Percentiles rank a stretch among this genome's conserved stretches.
These are phyloP conservation scores for Trachops cirrhosus DNA, from an alignment of 2,797 vertebrate species.

Conservation along the genomic window DNA sequence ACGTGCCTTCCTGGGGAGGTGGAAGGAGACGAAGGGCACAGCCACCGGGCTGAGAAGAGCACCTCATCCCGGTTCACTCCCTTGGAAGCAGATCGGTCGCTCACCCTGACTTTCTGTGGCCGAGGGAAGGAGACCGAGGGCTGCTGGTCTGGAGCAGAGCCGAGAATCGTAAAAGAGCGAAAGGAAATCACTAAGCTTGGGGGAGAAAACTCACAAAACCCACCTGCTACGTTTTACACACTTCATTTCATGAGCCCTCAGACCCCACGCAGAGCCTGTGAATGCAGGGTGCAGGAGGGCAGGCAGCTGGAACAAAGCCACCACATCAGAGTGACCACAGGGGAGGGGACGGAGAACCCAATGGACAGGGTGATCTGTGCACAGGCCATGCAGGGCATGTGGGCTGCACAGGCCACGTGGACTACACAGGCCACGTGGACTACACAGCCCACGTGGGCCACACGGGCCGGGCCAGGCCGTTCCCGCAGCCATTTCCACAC, in stretches of 20 bases:
- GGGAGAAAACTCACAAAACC: neutral
- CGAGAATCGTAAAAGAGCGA: neutral
- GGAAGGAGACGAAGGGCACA: neutral
- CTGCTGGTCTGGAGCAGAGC: neutral
- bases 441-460: fast-evolving
- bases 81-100: neutral
- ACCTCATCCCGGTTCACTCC: neutral
- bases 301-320: neutral
- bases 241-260: neutral
- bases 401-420: neutral
- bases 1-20: neutral
- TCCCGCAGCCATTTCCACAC: neutral
- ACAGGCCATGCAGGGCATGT: too few species aligned
- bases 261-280: neutral
- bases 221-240: neutral
- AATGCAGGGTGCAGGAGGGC: neutral
- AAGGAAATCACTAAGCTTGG: neutral
- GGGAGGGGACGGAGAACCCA: neutral
- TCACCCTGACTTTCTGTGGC: neutral
- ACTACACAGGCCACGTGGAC: fast-evolving
- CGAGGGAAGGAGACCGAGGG: neutral
- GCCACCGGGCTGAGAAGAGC: too few species aligned
- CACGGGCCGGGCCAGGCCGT: neutral
- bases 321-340: neutral
- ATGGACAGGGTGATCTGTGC: neutral